phyloP scores from a whole-genome alignment of 2,888 invertebrate species.

The Rotaria socialis region DNA sequence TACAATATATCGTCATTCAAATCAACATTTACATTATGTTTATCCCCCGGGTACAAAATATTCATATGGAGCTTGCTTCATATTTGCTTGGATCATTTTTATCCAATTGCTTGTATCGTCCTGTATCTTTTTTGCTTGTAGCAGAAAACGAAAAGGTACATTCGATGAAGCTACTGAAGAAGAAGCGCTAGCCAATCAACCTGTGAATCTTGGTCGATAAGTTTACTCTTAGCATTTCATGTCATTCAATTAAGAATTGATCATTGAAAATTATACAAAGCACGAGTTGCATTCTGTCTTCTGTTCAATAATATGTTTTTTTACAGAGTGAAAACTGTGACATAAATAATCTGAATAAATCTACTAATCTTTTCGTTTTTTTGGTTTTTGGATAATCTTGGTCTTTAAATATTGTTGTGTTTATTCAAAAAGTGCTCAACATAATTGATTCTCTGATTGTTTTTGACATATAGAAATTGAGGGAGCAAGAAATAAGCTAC shows the following conservation, averaged over 20 bases:
- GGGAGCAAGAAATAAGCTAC: too few relatives aligned
- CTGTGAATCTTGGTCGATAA: conserved; percentile 3
- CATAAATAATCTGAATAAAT: neutral
- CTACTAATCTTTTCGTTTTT: neutral
- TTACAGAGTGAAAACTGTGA: neutral
- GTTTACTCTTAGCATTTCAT: neutral
- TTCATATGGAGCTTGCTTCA: neutral
- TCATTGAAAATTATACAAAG: neutral
- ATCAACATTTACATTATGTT: neutral
- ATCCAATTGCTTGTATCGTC: neutral
- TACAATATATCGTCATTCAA: neutral
- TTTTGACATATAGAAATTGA: too few relatives aligned
- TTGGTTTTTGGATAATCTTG: too few relatives aligned
- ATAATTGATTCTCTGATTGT: too few relatives aligned
- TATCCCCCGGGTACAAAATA: neutral
- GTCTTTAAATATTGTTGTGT: too few relatives aligned
- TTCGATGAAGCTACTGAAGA: conserved; percentile 34
- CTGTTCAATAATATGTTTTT: neutral
- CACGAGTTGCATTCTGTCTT: neutral
- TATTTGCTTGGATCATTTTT: conserved; percentile 14
- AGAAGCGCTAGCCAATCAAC: neutral
- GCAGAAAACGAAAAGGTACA: conserved; percentile 35
- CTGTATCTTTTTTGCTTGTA: neutral
- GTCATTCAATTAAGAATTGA: neutral
- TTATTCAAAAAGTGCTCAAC: too few relatives aligned